phyloP scores from a whole-genome alignment of 2,888 invertebrate genomes.

The Formica aserva region DNA sequence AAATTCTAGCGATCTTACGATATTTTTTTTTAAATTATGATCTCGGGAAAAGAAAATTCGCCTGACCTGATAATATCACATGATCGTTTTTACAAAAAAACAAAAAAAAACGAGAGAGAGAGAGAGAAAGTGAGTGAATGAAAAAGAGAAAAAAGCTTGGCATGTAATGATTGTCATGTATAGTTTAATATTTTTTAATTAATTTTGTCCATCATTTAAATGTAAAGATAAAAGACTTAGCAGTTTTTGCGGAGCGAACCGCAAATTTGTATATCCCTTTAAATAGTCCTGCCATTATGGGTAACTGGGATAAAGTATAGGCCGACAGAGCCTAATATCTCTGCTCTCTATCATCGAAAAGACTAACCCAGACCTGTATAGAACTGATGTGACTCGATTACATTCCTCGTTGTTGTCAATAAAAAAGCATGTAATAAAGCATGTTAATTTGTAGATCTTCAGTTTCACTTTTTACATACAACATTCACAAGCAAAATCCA shows the following conservation, averaged over 20 bases:
- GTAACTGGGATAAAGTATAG: slow-evolving; percentile 68
- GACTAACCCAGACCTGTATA: slow-evolving; percentile 74
- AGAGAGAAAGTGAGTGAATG: background rate
- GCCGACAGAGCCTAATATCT: slow-evolving; percentile 51
- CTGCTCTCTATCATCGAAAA: slow-evolving; percentile 65
- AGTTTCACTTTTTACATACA: slow-evolving; percentile 33
- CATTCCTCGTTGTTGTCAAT: slow-evolving; percentile 70
- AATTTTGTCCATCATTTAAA: slow-evolving; percentile 52
- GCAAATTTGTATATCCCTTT: slow-evolving; percentile 66
- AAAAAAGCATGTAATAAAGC: slow-evolving; percentile 64
- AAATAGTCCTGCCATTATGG: slow-evolving; percentile 74
- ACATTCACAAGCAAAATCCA: slow-evolving; percentile 3
- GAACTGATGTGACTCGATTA: slow-evolving; percentile 69
- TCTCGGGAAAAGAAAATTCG: slow-evolving; percentile 30
- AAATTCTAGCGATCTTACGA: slow-evolving; percentile 34
- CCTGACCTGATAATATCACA: slow-evolving; percentile 23
- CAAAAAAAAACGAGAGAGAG: slow-evolving; percentile 7
- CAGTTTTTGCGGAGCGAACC: slow-evolving; percentile 52
- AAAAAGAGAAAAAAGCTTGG: slow-evolving; percentile 29
- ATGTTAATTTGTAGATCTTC: slow-evolving; percentile 66
- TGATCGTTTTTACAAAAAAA: slow-evolving; percentile 28
- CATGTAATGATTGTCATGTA: slow-evolving; percentile 59
- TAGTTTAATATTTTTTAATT: slow-evolving; percentile 59
- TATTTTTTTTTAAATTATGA: slow-evolving; percentile 37
- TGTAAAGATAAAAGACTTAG: slow-evolving; percentile 59